phyloP scores from a whole-genome alignment of 2,113 vertebrate species.

The Poecile atricapillus region DNA sequence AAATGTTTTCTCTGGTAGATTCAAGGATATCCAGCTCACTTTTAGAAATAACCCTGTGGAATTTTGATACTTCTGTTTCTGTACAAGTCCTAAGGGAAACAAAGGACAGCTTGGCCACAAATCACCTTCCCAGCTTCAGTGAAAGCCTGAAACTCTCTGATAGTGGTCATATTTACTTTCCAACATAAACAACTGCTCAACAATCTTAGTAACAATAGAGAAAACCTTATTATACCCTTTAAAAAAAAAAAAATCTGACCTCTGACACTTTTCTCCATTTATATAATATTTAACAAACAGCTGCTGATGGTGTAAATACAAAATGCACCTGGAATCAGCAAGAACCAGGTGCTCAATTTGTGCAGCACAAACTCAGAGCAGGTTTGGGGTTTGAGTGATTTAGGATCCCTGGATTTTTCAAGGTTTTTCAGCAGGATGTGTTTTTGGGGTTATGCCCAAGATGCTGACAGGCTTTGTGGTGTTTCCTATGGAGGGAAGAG shows the following conservation, averaged over 20 bases:
- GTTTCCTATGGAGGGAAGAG: background rate
- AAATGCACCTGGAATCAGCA: background rate
- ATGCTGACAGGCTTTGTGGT: background rate
- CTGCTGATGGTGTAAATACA: background rate
- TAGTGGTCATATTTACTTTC: background rate
- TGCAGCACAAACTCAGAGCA: background rate
- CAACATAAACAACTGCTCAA: background rate
- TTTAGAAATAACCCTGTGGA: background rate
- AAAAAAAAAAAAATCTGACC: background rate
- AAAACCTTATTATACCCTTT: background rate
- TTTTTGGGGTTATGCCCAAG: background rate
- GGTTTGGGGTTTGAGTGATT: background rate
- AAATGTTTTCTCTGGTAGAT: background rate
- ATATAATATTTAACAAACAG: background rate
- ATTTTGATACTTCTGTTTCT: background rate
- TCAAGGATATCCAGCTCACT: background rate
- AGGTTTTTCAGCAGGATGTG: background rate
- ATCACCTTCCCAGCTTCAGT: background rate
- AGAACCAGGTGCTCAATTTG: background rate
- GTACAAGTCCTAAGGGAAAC: background rate
- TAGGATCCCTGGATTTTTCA: background rate
- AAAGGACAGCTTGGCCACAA: background rate
- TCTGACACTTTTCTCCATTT: background rate
- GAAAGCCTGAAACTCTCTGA: background rate
- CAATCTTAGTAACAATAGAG: background rate